A percentile compares a stretch with the other conserved stretches of the same genome.
Evolutionary conservation across 2,113 vertebrate genomes (phyloP).

Genomic region (Phrynosoma platyrhinos): DNA sequence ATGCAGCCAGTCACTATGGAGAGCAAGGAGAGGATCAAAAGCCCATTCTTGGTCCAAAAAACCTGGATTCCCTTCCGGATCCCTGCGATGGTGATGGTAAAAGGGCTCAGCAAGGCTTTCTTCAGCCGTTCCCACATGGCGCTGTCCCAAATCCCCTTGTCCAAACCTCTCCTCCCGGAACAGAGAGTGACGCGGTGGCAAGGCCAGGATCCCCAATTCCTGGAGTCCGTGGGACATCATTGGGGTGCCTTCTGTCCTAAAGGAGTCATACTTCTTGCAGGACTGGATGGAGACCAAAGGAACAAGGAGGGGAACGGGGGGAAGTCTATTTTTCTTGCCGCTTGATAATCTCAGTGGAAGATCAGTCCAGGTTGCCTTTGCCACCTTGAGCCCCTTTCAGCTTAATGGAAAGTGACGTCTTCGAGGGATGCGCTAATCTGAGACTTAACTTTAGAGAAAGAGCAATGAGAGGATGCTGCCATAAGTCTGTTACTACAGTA

Average conservation of each 20-base stretch:
- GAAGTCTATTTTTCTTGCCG: slow-evolving; percentile 24
- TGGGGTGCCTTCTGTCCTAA: accelerated
- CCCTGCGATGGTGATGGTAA: accelerated
- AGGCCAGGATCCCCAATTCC: not conserved
- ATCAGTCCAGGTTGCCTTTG: slow-evolving; percentile 12
- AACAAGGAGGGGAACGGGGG: accelerated
- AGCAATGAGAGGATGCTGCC: too few relatives aligned
- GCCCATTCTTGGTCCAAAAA: slow-evolving; percentile 80
- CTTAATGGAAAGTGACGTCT: slow-evolving; percentile 65
- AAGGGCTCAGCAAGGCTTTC: slow-evolving; percentile 6
- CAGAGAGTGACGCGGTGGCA: not conserved
- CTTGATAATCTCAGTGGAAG: not conserved
- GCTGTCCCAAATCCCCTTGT: accelerated
- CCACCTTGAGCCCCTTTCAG: slow-evolving; percentile 44
- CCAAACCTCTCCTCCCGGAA: not conserved
- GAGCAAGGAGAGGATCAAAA: slow-evolving; percentile 84
- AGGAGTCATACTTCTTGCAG: not conserved
- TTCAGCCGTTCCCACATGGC: slow-evolving; percentile 63
- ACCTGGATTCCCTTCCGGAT: slow-evolving; percentile 10
- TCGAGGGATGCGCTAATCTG: slow-evolving; percentile 41
- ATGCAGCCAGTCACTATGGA: slow-evolving; percentile 83
- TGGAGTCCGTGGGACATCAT: not conserved
- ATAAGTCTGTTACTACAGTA: not conserved
- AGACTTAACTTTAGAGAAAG: not conserved
- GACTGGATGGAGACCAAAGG: not conserved